Percentiles rank a stretch among this genome's conserved stretches.
phyloP scores from a whole-genome alignment of 1,140 invertebrate genomes.

The Charaxes varanes region DNA sequence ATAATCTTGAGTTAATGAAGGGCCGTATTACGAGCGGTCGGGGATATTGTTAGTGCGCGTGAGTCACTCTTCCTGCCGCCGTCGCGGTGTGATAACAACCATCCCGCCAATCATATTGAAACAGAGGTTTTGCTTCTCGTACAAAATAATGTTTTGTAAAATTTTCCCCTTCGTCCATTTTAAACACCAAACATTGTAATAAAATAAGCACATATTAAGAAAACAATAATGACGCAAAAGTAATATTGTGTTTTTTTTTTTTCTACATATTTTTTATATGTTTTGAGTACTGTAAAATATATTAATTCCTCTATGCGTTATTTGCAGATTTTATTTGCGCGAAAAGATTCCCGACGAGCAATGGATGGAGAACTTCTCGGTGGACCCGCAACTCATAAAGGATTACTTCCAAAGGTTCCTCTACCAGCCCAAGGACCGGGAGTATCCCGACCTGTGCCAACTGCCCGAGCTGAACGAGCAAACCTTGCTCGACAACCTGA shows the following conservation, averaged over 20 bases:
- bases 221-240: slow-evolving; percentile 48
- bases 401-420: slow-evolving; percentile 94
- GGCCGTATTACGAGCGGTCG: slow-evolving; percentile 37
- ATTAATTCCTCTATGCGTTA: slow-evolving; percentile 20
- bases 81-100: slow-evolving; percentile 55
- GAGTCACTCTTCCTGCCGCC: slow-evolving; percentile 64
- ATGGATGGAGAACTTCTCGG: slow-evolving; percentile 90
- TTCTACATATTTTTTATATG: slow-evolving; percentile 1
- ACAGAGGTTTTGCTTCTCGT: slow-evolving; percentile 43
- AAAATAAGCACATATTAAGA: slow-evolving; percentile 9
- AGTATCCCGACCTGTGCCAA: slow-evolving; percentile 96
- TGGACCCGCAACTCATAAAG: slow-evolving; percentile 92
- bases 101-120: slow-evolving; percentile 63
- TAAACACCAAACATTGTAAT: too few relatives aligned
- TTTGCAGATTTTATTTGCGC: slow-evolving; percentile 84
- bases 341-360: slow-evolving; percentile 85
- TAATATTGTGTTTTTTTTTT: slow-evolving; percentile 29
- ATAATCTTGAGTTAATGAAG: slow-evolving; percentile 38
- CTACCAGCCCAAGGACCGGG: slow-evolving; percentile 90
- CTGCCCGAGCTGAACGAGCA: slow-evolving; percentile 95
- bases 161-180: slow-evolving; percentile 11
- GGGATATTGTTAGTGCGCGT: slow-evolving; percentile 46
- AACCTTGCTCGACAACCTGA: slow-evolving; percentile 93
- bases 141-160: slow-evolving; percentile 39
- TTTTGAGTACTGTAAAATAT: not conserved